A percentile compares a stretch with the other conserved stretches of the same genome.
Conservation (phyloP, 2,888 invertebrate genomes). For the Tortrix viridana region DNA sequence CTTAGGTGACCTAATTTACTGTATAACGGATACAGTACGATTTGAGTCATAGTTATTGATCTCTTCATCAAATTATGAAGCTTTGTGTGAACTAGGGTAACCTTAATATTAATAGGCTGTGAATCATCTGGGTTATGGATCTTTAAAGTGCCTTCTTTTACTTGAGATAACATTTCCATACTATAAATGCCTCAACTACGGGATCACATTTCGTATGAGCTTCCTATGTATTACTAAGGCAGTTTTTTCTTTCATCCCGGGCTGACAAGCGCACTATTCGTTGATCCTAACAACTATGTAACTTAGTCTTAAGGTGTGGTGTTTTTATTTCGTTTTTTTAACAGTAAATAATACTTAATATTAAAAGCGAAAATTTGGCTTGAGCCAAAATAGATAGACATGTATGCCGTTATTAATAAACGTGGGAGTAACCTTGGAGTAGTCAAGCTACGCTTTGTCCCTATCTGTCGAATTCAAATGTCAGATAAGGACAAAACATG, state of each 20-base stretch:
- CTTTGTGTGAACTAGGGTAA: slow-evolving; percentile 4
- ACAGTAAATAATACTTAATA: slow-evolving; percentile 23
- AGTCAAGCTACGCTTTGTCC: no score
- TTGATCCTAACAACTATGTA: slow-evolving; percentile 70
- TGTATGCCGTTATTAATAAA: no score
- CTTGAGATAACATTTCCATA: neutral
- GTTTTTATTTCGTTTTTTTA: slow-evolving; percentile 62
- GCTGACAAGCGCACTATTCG: slow-evolving; percentile 54
- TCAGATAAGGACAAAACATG: no score
- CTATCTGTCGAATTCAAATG: no score
- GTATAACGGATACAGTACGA: no score
- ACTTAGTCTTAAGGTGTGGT: slow-evolving; percentile 80
- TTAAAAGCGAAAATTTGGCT: slow-evolving; percentile 44
- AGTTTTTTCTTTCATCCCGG: slow-evolving; percentile 4
- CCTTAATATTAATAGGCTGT: slow-evolving; percentile 3
- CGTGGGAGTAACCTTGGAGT: no score
- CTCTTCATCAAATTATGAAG: slow-evolving; percentile 1
- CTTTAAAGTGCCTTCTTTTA: neutral
- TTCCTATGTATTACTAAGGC: slow-evolving; percentile 2
- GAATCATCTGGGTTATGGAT: slow-evolving; percentile 10
- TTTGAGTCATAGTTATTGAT: neutral
- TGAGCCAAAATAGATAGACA: neutral
- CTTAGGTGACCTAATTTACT: neutral
- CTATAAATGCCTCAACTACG: neutral
- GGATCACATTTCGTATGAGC: neutral